phyloP scores from a whole-genome alignment of 1,140 invertebrate species.

The Cotesia vestalis region DNA sequence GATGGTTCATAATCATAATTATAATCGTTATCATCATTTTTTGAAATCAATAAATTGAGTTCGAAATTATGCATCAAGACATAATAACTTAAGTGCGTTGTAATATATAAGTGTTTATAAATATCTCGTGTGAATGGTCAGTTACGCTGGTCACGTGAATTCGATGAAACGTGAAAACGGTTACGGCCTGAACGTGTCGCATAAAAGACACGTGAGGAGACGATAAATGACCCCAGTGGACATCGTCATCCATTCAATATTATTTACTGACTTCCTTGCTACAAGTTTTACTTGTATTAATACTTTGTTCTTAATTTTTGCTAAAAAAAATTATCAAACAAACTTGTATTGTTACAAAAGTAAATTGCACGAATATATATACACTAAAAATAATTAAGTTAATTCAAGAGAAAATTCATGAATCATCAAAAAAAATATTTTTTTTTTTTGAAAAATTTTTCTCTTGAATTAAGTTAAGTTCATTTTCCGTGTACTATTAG shows the following conservation, averaged over 20 bases:
- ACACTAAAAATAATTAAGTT: too few species aligned
- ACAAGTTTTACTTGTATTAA: conserved; percentile 1
- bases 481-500: too few species aligned
- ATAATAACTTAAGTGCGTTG: background rate
- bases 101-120: background rate
- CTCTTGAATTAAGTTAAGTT: too few species aligned
- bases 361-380: too few species aligned
- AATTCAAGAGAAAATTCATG: too few species aligned
- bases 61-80: background rate
- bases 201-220: conserved; percentile 35
- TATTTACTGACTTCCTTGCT: conserved; percentile 23
- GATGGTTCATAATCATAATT: background rate
- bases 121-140: conserved; percentile 27
- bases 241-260: conserved; percentile 28
- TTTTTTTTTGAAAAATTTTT: too few species aligned
- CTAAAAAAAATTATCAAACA: too few species aligned
- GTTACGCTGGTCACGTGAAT: conserved; percentile 36
- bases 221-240: conserved; percentile 30
- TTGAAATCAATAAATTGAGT: too few species aligned
- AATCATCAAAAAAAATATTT: too few species aligned
- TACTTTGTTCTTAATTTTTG: too few species aligned
- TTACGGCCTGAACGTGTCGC: conserved; percentile 20
- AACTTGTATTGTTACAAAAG: too few species aligned
- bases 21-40: background rate
- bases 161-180: conserved; percentile 34